Base-by-base conservation (phyloP, 2,888 invertebrate species). In the Eupithecia insigniata region DNA sequence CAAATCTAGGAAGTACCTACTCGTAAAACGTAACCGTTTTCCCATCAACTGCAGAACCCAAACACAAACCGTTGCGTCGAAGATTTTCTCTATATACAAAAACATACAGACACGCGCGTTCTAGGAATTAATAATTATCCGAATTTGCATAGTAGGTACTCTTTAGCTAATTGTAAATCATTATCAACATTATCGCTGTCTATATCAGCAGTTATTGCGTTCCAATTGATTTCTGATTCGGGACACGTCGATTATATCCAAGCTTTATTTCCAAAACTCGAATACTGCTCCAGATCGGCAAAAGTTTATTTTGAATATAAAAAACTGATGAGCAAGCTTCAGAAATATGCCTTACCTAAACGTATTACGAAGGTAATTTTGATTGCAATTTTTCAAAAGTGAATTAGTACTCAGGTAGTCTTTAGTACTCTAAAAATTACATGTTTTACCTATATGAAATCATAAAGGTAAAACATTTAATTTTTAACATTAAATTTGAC, bases 21-120 rank as follows among this genome's bases (percentile, higher is more conserved):
- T n/a, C n/a, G n/a, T 43, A 46, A 46, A n/a, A 46, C 8, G 0
- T 8, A 28, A 58, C 10, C 55, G 62, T 73, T 73, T 61, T 62
- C 26, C 8, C 28, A 5, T 0, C 1, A 12, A 62, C 26, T 3
- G 58, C 66, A 1, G 82, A 79, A 79, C 81, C 76, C 81, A 65
- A 71, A 62, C 67, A 67, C 80, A 81, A 76, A 77, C 76, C 77
- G 79, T 80, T 82, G 81, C 80, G 77, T 79, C 70, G 72, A 81
- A 83, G 83, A 87, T 88, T 89, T 89, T 89, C 89, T 87, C 87
- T 81, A 83, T 71, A 74, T 74, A 73, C 74, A 78, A 79, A 85
- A 86, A 84, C 46, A 62, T 18, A 71, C 61, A 74, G 10, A 67
- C 78, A 78, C 77, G 83, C 83, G 81, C 82, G 81, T 77, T 78